phyloP scores from a whole-genome alignment of 2,888 invertebrate genomes.

The Amphipoea lucens region DNA sequence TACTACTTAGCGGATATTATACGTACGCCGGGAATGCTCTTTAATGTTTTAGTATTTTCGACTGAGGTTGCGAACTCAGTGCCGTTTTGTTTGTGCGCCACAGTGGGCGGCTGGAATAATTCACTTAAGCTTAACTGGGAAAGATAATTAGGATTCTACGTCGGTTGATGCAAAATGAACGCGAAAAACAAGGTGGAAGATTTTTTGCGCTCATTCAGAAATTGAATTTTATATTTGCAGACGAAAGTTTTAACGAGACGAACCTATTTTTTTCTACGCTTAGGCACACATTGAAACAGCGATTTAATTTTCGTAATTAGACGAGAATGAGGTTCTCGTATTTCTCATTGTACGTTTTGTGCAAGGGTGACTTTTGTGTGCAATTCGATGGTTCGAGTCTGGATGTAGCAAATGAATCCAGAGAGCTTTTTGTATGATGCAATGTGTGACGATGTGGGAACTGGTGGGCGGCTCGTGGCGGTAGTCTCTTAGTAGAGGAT shows the following conservation, averaged over 20 bases:
- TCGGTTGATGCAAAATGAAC: slow-evolving; percentile 90
- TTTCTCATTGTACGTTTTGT: slow-evolving; percentile 64
- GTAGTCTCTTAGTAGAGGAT: slow-evolving; percentile 84
- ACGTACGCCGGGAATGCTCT: slow-evolving; percentile 87
- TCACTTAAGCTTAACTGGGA: slow-evolving; percentile 90
- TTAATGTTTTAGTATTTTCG: slow-evolving; percentile 90
- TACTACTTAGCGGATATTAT: slow-evolving; percentile 88
- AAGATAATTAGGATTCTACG: slow-evolving; percentile 91
- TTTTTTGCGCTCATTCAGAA: slow-evolving; percentile 89
- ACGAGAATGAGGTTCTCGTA: slow-evolving; percentile 59
- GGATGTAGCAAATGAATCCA: slow-evolving; percentile 76
- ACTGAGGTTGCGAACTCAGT: slow-evolving; percentile 89
- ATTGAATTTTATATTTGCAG: slow-evolving; percentile 90
- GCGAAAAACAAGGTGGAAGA: slow-evolving; percentile 88
- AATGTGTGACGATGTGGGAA: slow-evolving; percentile 82
- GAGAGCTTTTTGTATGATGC: slow-evolving; percentile 79
- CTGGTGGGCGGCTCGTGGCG: slow-evolving; percentile 73
- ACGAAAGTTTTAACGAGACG: slow-evolving; percentile 88
- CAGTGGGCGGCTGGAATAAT: slow-evolving; percentile 89
- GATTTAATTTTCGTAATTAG: slow-evolving; percentile 81
- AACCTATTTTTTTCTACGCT: slow-evolving; percentile 80
- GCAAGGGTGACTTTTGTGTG: slow-evolving; percentile 71
- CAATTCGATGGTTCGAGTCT: slow-evolving; percentile 72
- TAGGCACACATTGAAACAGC: slow-evolving; percentile 79
- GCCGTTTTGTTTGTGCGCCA: slow-evolving; percentile 89